phyloP scores from a whole-genome alignment of 2,797 vertebrate genomes.

The Tokudaia muenninki region DNA sequence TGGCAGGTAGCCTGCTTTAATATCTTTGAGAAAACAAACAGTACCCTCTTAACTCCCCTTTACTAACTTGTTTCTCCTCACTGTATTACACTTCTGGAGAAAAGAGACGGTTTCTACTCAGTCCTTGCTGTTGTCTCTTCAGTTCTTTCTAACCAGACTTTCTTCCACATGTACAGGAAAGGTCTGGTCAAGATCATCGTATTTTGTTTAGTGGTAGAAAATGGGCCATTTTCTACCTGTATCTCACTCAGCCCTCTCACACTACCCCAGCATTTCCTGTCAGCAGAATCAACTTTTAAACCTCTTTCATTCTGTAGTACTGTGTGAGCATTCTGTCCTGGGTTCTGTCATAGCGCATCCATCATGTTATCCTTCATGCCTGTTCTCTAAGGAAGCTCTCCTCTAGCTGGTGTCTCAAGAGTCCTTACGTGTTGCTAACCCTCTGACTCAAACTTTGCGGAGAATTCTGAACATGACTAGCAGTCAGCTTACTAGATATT shows the following conservation, averaged over 20 bases:
- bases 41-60: conserved; percentile 27
- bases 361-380: background rate
- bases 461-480: conserved; percentile 23
- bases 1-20: conserved; percentile 5
- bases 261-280: background rate
- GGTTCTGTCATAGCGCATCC: too few species aligned
- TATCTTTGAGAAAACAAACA: conserved; percentile 40
- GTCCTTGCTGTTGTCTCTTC: background rate
- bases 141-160: conserved; percentile 29
- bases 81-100: background rate
- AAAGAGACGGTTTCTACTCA: background rate
- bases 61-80: conserved; percentile 22
- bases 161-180: background rate
- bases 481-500: background rate
- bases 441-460: background rate
- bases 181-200: conserved; percentile 34
- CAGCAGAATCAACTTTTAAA: background rate
- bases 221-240: background rate
- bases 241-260: background rate
- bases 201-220: background rate
- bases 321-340: background rate
- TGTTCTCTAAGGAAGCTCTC: background rate
- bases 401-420: background rate
- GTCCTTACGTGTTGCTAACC: background rate
- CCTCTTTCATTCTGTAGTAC: background rate